Evolutionary conservation across 2,113 vertebrate genomes (phyloP), one percentile per base, ranked within the genome.

Genomic region (Ammospiza caudacuta): DNA sequence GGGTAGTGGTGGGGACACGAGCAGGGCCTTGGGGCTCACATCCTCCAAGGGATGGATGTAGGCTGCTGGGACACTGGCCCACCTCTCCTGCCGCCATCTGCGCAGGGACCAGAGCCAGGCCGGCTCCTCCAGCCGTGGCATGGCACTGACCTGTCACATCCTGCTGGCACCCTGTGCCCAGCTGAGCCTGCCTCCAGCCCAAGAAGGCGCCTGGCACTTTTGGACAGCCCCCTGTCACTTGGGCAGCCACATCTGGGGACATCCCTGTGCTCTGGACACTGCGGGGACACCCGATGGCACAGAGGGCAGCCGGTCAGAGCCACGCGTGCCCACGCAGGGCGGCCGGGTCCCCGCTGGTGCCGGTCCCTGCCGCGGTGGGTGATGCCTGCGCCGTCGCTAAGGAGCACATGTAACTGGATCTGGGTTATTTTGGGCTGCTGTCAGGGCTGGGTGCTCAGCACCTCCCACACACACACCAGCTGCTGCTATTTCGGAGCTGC

Each of bases 401-500:
- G 96, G 90, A 78, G 96, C 94, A 87, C 90, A 95, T 97, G 97
- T 97, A 96, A 97, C 97, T 97, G 96, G 96, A 98, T 97, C 97
- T 94, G 95, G 97, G 97, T 97, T 98, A 98, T 98, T 98, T 98
- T 98, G 96, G 97, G 97, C 97, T 97, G 97, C 97, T 97, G 97
- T 97, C 96, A 96, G 97, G 97, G 95, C 93, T 97, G 97, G 92
- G 96, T 93, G 93, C 77, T 94, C 96, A 97, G 97, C 96, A 95
- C 97, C 96, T 97, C 97, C 97, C 97, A 97, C 97, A 89, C 96
- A 94, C 97, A 69, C 97, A 96, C 97, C 96, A 98, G 97, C 96
- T 91, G 95, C 96, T 96, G 93, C 97, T 97, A 97, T 97, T 97
- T 96, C 64, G 4, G 97, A 98, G 96, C 92, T 96, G 87, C 94